These are phyloP conservation scores for Gari tellinella DNA, from an alignment of 2,888 invertebrate genomes.

Conservation along the genomic window DNA sequence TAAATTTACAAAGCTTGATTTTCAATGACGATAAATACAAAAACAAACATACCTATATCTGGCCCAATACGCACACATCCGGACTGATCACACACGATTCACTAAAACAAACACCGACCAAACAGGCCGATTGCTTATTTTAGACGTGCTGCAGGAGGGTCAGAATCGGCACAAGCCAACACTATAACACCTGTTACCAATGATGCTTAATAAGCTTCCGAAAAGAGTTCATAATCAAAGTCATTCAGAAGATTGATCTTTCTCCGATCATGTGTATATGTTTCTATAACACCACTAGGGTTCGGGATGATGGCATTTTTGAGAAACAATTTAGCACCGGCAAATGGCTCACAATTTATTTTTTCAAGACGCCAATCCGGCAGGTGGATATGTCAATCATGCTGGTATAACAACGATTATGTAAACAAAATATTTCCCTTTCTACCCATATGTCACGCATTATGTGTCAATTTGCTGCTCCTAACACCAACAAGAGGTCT, in stretches of 20 bases:
- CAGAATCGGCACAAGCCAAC: conserved; percentile 1
- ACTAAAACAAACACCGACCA: conserved; percentile 1
- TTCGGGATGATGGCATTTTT: too few species aligned
- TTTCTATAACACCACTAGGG: too few species aligned
- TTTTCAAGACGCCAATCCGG: conserved; percentile 8
- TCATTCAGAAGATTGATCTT: conserved; percentile 11
- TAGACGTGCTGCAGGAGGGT: background rate
- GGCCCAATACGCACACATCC: conserved; percentile 3
- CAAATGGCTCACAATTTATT: background rate
- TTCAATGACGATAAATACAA: too few species aligned
- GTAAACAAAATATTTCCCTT: conserved; percentile 5
- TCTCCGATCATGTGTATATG: too few species aligned
- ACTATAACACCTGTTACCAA: conserved; percentile 4
- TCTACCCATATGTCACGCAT: conserved; percentile 10
- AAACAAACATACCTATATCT: too few species aligned
- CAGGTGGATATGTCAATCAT: conserved; percentile 10
- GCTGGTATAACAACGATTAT: background rate
- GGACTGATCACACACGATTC: background rate
- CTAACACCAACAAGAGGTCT: too few species aligned
- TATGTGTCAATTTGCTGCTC: conserved; percentile 5
- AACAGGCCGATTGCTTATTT: conserved; percentile 7
- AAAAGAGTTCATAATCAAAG: conserved; percentile 5
- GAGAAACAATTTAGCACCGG: too few species aligned
- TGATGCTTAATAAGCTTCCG: background rate
- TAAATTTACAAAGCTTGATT: too few species aligned